Conservation (phyloP, 2,113 vertebrate genomes). For the Strigops habroptila region DNA sequence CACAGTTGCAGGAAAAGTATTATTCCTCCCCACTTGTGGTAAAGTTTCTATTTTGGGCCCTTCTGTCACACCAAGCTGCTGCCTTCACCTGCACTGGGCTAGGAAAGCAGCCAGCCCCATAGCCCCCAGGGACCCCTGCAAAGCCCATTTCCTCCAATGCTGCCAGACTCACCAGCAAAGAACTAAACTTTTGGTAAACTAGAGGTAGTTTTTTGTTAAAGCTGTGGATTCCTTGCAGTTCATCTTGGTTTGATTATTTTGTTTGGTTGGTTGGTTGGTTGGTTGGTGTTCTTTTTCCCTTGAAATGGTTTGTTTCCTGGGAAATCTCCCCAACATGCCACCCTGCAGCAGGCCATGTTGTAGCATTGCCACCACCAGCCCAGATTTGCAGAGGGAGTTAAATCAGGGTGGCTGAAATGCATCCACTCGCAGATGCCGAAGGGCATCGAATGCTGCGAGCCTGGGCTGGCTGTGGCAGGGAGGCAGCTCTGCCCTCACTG, state of each 20-base stretch:
- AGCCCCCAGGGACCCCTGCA: background rate
- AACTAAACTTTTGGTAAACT: rapidly evolving
- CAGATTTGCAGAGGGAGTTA: no score
- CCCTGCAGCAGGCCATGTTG: no score
- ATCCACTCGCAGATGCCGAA: no score
- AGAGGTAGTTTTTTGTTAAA: rapidly evolving
- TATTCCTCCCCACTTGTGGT: background rate
- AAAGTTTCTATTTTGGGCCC: background rate
- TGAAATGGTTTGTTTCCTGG: background rate
- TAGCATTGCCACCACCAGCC: no score
- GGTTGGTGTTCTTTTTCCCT: no score
- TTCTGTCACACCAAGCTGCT: background rate
- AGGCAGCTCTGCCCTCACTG: no score
- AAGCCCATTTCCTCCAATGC: rapidly evolving
- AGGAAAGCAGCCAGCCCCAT: background rate
- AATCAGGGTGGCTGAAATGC: no score
- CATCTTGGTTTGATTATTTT: no score
- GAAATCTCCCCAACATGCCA: no score
- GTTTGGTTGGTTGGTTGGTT: no score
- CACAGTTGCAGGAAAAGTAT: background rate
- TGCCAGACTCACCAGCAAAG: rapidly evolving
- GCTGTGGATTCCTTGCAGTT: background rate
- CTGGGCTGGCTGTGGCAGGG: no score
- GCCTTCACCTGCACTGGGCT: background rate
- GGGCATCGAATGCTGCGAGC: no score